Base-by-base conservation (phyloP, 2,113 vertebrate genomes). In the Amphiprion percula region DNA sequence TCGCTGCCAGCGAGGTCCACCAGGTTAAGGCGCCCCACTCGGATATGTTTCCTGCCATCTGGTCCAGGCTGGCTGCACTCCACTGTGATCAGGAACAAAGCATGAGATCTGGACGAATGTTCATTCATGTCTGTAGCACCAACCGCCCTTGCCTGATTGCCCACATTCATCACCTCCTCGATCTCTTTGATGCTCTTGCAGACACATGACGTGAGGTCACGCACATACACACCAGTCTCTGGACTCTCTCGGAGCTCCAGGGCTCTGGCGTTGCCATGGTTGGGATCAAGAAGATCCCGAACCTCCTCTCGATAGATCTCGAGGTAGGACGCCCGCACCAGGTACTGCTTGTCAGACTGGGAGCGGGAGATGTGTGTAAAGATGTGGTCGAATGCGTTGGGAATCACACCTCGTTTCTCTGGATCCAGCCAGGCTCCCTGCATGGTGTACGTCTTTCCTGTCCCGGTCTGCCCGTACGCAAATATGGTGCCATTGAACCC, bases 281-380 rank as follows among this genome's bases (percentile, higher is more conserved):
- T 91, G 26, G 93, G 90, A 33, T 91, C 88, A 1, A 99, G 94
- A 24, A 99, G 96, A 79, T 99, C 98, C 28, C 97, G 90, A 75
- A 99, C 94, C 94, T 99, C 98, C 93, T 99, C 98, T 77, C 96
- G 96, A 85, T 99, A 99, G 94, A 99, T 99, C 94, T 99, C 98
- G 71, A 99, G 94, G 94, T 99, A 99, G 14, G 98, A 99, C 0
- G 98, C 98, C 82, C 98, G 94, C 30, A 99, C 97, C 88, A 99
- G 94, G 89, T 98, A 99, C 94, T 99, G 98, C 90, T 95, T 97
- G 94, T 99, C 97, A 0, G 91, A 91, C 92, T 98, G 97, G 1
- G 98, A 98, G 80, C 98, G 96, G 1, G 98, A 98, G 93, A 99
- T 99, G 90, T 99, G 97, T 0, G 97, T 99, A 92, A 99, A 99